Percentiles rank a stretch among this genome's conserved stretches.
phyloP scores from a whole-genome alignment of 2,113 vertebrate species.

The Lathamus discolor region DNA sequence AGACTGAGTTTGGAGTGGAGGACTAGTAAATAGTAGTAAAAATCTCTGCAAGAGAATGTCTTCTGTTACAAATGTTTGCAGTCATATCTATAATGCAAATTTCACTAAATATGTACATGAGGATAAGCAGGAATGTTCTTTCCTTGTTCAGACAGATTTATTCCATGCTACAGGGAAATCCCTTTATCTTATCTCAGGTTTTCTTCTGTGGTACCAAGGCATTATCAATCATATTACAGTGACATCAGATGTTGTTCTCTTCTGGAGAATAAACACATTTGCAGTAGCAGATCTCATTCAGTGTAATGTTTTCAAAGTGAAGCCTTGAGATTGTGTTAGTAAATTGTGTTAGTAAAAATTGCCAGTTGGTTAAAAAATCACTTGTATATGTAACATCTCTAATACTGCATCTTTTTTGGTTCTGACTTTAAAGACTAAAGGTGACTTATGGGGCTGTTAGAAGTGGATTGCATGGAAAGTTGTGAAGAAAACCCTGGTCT shows the following conservation, averaged over 20 bases:
- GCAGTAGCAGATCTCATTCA: neutral
- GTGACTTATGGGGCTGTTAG: neutral
- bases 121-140: neutral
- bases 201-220: neutral
- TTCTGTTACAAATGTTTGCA: neutral
- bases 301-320: neutral
- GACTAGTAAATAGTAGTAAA: neutral
- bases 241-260: neutral
- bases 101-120: neutral
- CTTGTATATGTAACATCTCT: neutral
- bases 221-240: neutral
- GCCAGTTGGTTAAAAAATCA: neutral
- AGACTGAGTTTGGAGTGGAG: neutral
- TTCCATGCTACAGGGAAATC: neutral
- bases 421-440: slow-evolving; percentile 21
- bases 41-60: neutral
- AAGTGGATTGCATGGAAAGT: neutral
- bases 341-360: neutral
- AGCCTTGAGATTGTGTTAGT: neutral
- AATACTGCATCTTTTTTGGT: neutral
- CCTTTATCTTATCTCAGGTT: neutral
- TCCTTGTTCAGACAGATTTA: neutral
- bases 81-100: neutral
- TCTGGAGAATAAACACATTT: neutral
- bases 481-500: slow-evolving; percentile 25